These are phyloP conservation scores for Podarcis cretensis DNA, from an alignment of 2,113 vertebrate genomes.

Conservation along the genomic window DNA sequence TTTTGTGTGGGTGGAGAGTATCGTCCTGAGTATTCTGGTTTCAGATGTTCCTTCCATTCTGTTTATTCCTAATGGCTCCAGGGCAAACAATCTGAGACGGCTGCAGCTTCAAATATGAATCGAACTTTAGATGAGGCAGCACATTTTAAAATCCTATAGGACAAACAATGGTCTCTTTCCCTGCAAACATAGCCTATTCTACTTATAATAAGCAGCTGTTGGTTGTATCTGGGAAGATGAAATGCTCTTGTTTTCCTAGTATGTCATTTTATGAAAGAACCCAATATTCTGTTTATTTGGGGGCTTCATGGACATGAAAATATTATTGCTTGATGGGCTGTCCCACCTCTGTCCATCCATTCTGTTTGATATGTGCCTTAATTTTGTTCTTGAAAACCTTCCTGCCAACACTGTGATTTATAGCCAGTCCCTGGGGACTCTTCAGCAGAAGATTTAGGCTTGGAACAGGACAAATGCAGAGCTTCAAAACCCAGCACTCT, in stretches of 20 bases:
- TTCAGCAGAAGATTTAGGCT: neutral
- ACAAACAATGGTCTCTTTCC: conserved; percentile 18
- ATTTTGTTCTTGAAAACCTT: conserved; percentile 24
- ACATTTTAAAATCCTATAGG: conserved; percentile 30
- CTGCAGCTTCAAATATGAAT: neutral
- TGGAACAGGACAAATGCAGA: neutral
- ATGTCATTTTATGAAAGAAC: conserved; percentile 39
- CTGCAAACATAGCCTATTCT: conserved; percentile 33
- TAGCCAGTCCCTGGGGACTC: neutral
- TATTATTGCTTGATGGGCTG: neutral
- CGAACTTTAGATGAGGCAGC: conserved; percentile 22
- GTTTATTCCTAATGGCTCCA: conserved; percentile 32
- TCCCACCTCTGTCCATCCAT: neutral
- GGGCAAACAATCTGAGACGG: conserved; percentile 18
- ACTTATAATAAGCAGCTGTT: neutral
- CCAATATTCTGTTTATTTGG: conserved; percentile 37
- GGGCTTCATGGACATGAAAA: neutral
- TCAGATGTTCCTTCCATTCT: conserved; percentile 40
- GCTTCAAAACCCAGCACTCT: neutral
- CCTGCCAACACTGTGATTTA: conserved; percentile 21
- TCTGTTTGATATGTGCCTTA: neutral
- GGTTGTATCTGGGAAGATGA: conserved; percentile 36
- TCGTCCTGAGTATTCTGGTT: conserved; percentile 9
- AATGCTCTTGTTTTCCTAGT: conserved; percentile 33
- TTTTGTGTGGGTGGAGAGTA: conserved; percentile 50